These are phyloP conservation scores for Acanthacorydalis orientalis DNA, from an alignment of 2,888 invertebrate species.

Conservation along the genomic window DNA sequence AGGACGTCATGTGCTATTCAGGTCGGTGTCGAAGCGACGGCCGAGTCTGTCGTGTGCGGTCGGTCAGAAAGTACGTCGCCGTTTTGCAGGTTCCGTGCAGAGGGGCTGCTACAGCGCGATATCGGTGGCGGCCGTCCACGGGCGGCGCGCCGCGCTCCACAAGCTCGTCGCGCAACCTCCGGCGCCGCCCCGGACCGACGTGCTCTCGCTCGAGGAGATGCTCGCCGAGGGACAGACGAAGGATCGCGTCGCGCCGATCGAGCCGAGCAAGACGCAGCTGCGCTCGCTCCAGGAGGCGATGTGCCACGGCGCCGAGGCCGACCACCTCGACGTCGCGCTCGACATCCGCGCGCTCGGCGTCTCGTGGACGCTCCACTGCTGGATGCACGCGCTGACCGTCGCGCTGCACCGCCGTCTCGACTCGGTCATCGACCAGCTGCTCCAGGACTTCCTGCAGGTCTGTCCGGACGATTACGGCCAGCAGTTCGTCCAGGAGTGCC, in stretches of 20 bases:
- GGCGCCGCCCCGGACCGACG: conserved; percentile 48
- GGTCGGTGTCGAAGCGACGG: too few relatives aligned
- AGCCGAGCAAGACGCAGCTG: conserved; percentile 64
- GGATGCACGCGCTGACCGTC: conserved; percentile 78
- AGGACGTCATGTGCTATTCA: conserved; percentile 71
- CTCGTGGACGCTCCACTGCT: conserved; percentile 83
- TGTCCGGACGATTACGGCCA: conserved; percentile 80
- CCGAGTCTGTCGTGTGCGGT: too few relatives aligned
- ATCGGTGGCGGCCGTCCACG: conserved; percentile 79
- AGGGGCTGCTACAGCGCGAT: conserved; percentile 77
- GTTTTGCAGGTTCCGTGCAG: conserved; percentile 45
- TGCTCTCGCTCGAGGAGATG: conserved; percentile 76
- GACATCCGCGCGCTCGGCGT: conserved; percentile 74
- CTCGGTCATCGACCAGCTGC: conserved; percentile 69
- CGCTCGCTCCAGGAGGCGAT: conserved; percentile 81
- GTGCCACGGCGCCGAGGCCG: conserved; percentile 87
- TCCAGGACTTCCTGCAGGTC: conserved; percentile 80
- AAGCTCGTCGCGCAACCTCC: conserved; percentile 60
- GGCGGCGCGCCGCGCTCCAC: conserved; percentile 61
- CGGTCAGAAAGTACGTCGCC: too few relatives aligned
- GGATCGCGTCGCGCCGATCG: conserved; percentile 21
- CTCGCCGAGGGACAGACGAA: conserved; percentile 53
- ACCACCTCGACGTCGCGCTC: conserved; percentile 76
- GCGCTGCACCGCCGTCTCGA: conserved; percentile 73
- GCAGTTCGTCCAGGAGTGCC: conserved; percentile 78